These are phyloP conservation scores for Drosophila pseudoobscura DNA, from an alignment of 1,140 invertebrate species.

Conservation along the genomic window DNA sequence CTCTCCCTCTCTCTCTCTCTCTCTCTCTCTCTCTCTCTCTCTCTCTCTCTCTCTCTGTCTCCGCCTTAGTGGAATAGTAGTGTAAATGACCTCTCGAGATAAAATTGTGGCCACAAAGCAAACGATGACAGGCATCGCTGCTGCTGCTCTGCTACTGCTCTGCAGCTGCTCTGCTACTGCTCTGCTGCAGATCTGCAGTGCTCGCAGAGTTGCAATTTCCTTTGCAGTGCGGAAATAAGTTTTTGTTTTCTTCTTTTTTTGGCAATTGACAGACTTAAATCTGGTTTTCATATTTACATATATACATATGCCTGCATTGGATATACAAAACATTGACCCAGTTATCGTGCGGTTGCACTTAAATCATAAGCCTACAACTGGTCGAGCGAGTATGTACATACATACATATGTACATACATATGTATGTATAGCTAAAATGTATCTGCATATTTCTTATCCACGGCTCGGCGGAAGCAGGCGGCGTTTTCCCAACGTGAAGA, in stretches of 20 bases:
- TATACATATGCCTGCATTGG: not conserved
- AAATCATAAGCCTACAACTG: conserved; percentile 55
- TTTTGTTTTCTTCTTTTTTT: conserved; percentile 40
- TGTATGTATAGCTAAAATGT: conserved; percentile 5
- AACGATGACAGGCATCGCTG: conserved; percentile 51
- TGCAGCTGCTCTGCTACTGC: too few species aligned
- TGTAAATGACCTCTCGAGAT: conserved; percentile 80
- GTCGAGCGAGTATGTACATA: conserved; percentile 30
- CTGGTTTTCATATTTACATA: conserved; percentile 28
- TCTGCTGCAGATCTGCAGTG: conserved; percentile 12
- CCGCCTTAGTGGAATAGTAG: conserved; percentile 58
- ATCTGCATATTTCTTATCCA: conserved; percentile 7
- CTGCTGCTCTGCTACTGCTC: not conserved
- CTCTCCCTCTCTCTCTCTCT: conserved; percentile 14
- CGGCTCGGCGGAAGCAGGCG: conserved; percentile 31
- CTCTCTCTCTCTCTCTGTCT: conserved; percentile 15
- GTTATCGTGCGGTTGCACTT: conserved; percentile 39
- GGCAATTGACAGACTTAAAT: conserved; percentile 52
- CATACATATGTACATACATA: too few species aligned
- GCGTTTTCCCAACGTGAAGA: conserved; percentile 29
- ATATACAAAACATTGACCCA: conserved; percentile 49
- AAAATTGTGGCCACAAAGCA: conserved; percentile 71
- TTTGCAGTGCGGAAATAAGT: conserved; percentile 60
- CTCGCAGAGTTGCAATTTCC: conserved; percentile 64
- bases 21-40: conserved; percentile 18